phyloP scores from a whole-genome alignment of 1,140 invertebrate species.

The Drosophila pruinosa region DNA sequence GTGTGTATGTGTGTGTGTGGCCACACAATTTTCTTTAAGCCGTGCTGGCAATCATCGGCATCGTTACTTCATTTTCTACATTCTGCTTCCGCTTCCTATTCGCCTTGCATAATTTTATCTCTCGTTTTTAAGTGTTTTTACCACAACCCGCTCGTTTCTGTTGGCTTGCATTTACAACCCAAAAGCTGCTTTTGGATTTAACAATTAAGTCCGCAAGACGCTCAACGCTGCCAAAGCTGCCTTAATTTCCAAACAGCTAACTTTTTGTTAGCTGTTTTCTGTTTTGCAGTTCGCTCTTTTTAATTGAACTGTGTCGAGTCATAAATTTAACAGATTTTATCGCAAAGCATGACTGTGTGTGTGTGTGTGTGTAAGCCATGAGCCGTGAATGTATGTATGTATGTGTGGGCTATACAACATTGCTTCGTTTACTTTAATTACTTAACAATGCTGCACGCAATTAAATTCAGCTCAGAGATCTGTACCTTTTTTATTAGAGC shows the following conservation, averaged over 20 bases:
- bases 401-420: constrained; percentile 5
- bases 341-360: neutral
- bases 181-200: constrained; percentile 8
- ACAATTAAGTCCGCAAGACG: constrained; percentile 12
- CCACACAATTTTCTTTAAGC: constrained; percentile 13
- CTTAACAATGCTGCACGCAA: constrained; percentile 20
- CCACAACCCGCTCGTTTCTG: neutral
- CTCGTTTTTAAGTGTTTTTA: constrained; percentile 12
- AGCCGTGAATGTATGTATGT: too few relatives aligned
- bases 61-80: constrained; percentile 19
- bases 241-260: neutral
- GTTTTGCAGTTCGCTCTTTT: constrained; percentile 6
- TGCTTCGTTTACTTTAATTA: constrained; percentile 5
- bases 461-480: neutral
- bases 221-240: constrained; percentile 3
- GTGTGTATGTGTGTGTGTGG: constrained; percentile 4
- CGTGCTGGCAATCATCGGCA: constrained; percentile 28
- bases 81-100: constrained; percentile 7
- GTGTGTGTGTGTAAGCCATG: neutral
- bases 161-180: constrained; percentile 11
- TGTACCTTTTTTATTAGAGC: too few relatives aligned
- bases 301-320: constrained; percentile 4
- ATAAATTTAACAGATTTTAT: constrained; percentile 20
- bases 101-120: constrained; percentile 35
- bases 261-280: constrained; percentile 12